Base-by-base conservation (phyloP, 1,140 invertebrate genomes). In the Aphelenchoides fujianensis region DNA sequence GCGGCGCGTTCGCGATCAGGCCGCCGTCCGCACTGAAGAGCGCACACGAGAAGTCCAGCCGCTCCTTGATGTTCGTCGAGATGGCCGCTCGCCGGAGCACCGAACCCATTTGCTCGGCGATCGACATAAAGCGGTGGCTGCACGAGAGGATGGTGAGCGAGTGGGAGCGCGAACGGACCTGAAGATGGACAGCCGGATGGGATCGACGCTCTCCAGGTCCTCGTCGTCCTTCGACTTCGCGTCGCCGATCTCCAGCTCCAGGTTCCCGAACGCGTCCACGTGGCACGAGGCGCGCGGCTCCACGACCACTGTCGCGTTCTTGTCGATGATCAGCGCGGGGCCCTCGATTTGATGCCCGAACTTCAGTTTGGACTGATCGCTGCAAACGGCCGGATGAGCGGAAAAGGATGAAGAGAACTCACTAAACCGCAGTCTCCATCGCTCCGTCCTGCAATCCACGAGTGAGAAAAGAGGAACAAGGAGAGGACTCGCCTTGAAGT, bases 21-120 rank as follows among this genome's bases (percentile, higher is more conserved):
- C 94, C 95, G 0, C 96, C 97, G 85, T 97, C 94, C 0, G 93
- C 91, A 0, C 94, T 95, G 87, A 99, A 99, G 67, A 99, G 85
- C 0, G 97, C 97, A 86, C 97, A 99, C 0, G 95, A 98, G 84
- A 98, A 99, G 86, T 99, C 97, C 57, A 98, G 85, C 9, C 97
- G 89, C 31, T 86, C 86, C 86, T 98, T 98, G 55, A 98, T 98
- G 85, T 98, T 98, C 2, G 95, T 97, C 0, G 95, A 98, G 80
- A 98, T 95, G 0, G 95, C 91, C 0, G 95, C 97, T 72, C 94
- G 88, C 84, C 97, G 94, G 1, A 98, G 87, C 55, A 96, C 91
- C 81, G 93, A 91, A 80, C 97, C 96, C 96, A 98, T 98, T 88
- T 98, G 95, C 86, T 99, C 97, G 31, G 96, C 96, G 81, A 98